Conservation (phyloP, 92 coral and sea anemone species). For the Phenganax subtilis region DNA sequence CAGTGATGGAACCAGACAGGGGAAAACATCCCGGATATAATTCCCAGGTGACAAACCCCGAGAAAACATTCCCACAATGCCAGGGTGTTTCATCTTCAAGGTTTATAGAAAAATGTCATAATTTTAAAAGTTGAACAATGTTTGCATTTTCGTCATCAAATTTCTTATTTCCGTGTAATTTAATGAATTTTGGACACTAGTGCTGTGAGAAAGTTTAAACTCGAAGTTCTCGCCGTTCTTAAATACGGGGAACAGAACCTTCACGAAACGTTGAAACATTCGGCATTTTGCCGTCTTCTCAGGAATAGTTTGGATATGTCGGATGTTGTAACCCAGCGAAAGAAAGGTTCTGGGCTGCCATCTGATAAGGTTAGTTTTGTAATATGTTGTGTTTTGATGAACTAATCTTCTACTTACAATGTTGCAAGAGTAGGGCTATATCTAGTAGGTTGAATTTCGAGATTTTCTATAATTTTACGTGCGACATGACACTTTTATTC, state of each 20-base stretch:
- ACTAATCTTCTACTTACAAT: neutral
- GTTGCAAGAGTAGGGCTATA: neutral
- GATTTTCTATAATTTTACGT: neutral
- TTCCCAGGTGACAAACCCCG: constrained; percentile 9
- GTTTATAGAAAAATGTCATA: neutral
- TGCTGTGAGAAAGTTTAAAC: neutral
- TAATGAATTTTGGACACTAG: constrained; percentile 2
- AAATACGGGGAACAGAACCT: constrained; percentile 9
- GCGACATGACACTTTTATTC: constrained; percentile 19
- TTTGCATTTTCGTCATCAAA: constrained; percentile 1
- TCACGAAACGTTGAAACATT: constrained; percentile 18
- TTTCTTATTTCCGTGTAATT: constrained; percentile 17
- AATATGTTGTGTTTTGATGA: neutral
- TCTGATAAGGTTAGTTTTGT: constrained; percentile 31
- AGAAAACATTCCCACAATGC: constrained; percentile 41
- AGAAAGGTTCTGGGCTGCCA: constrained; percentile 43
- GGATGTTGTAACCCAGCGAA: constrained; percentile 39
- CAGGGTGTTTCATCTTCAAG: neutral
- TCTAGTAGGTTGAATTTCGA: neutral
- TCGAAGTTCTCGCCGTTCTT: constrained; percentile 7
- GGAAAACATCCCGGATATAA: constrained; percentile 1
- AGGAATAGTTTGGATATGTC: constrained; percentile 21
- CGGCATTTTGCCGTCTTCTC: constrained; percentile 30
- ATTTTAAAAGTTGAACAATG: constrained; percentile 13
- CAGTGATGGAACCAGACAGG: neutral